These are phyloP conservation scores for Nesoenas mayeri DNA, from an alignment of 2,113 vertebrate species.

Conservation along the genomic window DNA sequence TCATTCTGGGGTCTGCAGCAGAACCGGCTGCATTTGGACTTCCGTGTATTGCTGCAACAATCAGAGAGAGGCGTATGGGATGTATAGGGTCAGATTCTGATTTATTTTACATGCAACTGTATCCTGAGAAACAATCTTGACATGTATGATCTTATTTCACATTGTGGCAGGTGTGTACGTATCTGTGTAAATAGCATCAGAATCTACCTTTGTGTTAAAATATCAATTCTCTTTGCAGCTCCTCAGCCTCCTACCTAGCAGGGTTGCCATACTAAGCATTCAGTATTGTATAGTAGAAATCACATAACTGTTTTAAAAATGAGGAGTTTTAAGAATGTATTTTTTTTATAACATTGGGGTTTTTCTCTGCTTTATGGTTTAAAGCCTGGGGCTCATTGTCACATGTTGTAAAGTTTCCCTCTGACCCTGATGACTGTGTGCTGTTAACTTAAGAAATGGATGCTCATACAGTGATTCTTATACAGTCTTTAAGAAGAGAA, in stretches of 20 bases:
- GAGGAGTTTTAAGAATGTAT: background rate
- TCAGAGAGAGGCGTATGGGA: background rate
- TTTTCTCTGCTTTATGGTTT: background rate
- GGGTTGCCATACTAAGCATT: background rate
- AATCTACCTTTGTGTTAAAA: background rate
- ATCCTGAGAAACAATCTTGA: background rate
- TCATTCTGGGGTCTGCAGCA: conserved; percentile 12
- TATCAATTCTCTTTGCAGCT: background rate
- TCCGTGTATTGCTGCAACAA: background rate
- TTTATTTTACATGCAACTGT: background rate
- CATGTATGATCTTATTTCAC: background rate
- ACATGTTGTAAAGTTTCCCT: background rate
- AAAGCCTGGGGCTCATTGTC: background rate
- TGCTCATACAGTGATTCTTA: background rate
- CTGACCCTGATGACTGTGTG: background rate
- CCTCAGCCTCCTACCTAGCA: background rate
- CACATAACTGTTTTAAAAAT: background rate
- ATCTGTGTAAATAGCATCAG: background rate
- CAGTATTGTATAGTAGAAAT: background rate
- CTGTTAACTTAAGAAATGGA: background rate
- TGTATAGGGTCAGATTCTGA: background rate
- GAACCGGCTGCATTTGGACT: background rate
- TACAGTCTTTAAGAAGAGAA: background rate
- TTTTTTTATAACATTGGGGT: background rate
- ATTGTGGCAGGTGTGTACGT: background rate